Base-by-base conservation (phyloP, 2,797 vertebrate genomes). In the Alfaro cultratus region DNA sequence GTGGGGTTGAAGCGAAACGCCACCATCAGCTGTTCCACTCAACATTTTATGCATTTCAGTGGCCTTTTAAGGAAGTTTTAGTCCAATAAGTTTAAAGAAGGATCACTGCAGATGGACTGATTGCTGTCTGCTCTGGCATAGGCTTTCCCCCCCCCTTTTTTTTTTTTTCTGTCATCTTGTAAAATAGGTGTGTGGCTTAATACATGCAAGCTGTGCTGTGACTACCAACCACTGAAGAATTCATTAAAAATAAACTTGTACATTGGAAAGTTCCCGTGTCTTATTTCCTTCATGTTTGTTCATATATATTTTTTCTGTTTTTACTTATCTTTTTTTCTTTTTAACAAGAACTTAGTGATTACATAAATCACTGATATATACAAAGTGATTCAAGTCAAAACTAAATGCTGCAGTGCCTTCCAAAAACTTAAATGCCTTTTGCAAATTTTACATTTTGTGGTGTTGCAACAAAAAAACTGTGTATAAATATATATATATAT, bases 31-130 rank as follows among this genome's bases (percentile, higher is more conserved):
- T 90, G 83, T 88, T 95, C 96, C 95, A 96, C 95, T 97, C 94
- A 95, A 94, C 96, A 88, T 97, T 97, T 98, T 97, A 96, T 97
- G 97, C 97, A 98, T 99, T 99, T 99, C 97, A 97, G 97, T 99
- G 98, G 97, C 98, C 97, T 99, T 99, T 97, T 94, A 95, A 94
- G 93, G 92, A 95, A 94, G 92, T 95, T 96, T 95, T 96, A 97
- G 95, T 95, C 87, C 95, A 95, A 92, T 81, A 82, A 88, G 80
- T 80, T 43, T 7, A 46, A 80, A 77, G 78, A 80, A 86, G 53
- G 13, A 96, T 95, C 83, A 80, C 96, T 97, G 96, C 97, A 95
- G 96, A 96, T 96, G 95, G 96, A 97, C 94, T 94, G 93, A 95
- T 88, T 91, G 94, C 95, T 96, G 87, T 94, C 92, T 90, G 77